Percentiles rank a stretch among this genome's conserved stretches.
These are phyloP conservation scores for Penaeus vannamei DNA, from an alignment of 1,140 invertebrate genomes.

Conservation along the genomic window DNA sequence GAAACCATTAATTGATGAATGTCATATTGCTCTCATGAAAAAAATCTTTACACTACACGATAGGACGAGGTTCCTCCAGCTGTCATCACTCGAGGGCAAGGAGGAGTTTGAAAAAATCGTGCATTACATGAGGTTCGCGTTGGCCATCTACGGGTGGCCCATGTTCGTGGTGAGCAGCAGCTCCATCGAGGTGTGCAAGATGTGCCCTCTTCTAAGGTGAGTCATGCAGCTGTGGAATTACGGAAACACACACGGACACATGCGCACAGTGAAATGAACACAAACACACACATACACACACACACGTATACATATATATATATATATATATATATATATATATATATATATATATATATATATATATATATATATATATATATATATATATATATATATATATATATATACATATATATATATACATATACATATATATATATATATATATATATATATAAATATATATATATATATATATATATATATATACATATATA, in stretches of 20 bases:
- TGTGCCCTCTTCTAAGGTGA: conserved; percentile 81
- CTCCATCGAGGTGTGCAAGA: conserved; percentile 80
- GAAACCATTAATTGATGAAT: background rate
- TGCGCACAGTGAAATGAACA: background rate
- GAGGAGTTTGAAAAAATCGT: conserved; percentile 85
- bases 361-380: too few species aligned
- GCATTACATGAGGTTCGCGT: conserved; percentile 87
- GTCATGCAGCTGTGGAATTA: conserved; percentile 14
- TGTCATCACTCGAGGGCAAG: conserved; percentile 83
- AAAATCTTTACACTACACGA: too few species aligned
- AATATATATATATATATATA: too few species aligned
- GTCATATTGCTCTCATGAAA: background rate
- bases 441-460: too few species aligned
- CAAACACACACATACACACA: background rate
- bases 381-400: too few species aligned
- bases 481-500: too few species aligned
- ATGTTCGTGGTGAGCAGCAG: conserved; percentile 85
- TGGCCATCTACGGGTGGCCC: conserved; percentile 93
- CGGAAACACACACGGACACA: background rate
- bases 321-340: conserved; percentile 32
- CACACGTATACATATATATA: background rate
- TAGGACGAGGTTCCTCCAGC: conserved; percentile 84
- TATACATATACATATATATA: too few species aligned
- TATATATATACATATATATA: too few species aligned
- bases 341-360: too few species aligned